A percentile compares a stretch with the other conserved stretches of the same genome.
These are phyloP conservation scores for Microtus pennsylvanicus DNA, from an alignment of 2,113 vertebrate genomes.

Conservation along the genomic window DNA sequence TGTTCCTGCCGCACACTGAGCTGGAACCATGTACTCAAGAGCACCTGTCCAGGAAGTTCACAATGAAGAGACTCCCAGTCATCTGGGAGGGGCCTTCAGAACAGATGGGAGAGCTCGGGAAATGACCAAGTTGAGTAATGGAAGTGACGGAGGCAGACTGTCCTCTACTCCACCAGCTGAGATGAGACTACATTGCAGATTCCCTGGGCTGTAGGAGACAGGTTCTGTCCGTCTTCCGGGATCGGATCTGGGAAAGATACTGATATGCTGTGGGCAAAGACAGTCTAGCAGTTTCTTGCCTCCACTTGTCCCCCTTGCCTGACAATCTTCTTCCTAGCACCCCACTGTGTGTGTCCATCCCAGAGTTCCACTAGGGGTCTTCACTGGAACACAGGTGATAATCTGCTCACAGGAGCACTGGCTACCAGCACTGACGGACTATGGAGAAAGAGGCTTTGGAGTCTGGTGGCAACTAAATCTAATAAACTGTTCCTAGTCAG, in stretches of 20 bases:
- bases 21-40: not conserved
- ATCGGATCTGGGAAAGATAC: not conserved
- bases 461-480: constrained; percentile 8
- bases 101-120: not conserved
- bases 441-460: constrained; percentile 7
- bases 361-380: not conserved
- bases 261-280: not conserved
- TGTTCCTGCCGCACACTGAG: not conserved
- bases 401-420: not conserved
- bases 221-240: not conserved
- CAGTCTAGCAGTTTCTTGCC: not conserved
- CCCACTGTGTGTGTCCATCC: not conserved
- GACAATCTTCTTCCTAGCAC: not conserved
- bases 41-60: not conserved
- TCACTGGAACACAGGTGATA: not conserved
- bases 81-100: not conserved
- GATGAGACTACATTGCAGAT: not conserved
- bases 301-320: not conserved
- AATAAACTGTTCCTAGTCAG: not conserved
- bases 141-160: not conserved
- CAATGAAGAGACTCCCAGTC: not conserved
- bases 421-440: not conserved
- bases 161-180: not conserved
- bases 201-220: not conserved
- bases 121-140: not conserved